Base-by-base conservation (phyloP, 2,888 invertebrate genomes). In the Drosophila pseudotalamancana region DNA sequence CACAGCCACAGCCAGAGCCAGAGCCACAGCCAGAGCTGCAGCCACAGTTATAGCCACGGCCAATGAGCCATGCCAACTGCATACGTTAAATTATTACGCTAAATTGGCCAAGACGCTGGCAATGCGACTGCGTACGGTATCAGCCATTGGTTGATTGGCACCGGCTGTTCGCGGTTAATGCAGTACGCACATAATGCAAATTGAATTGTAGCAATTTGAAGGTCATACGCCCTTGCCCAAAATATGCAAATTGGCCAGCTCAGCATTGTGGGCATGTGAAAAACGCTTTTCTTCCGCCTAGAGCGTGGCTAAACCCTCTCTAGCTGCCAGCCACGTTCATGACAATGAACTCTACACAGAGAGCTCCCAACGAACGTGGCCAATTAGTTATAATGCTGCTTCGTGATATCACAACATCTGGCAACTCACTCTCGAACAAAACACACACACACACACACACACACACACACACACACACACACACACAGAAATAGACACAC, bases 381-480 rank as follows among this genome's bases (percentile, higher is more conserved):
- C 89, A 89, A 89, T 89, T 89, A 89, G 89, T 81, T 88, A 81
- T 85, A 84, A 84, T 86, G 80, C 86, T 82, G 84, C 84, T 86
- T 86, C 80, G 82, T 84, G 82, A 84, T 86, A 84, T 86, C 85
- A 80, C 75, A 84, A 86, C 86, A 86, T 86, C 86, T 85, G 84
- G 79, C 82, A 80, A 83, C 84, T 84, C 82, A 83, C 84, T 83
- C 83, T 81, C 78, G 62, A 49, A 60, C 63, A 31, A 63, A 51
- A 72, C 54, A 50, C 54, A 72, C 32, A 72, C 39, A 70, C 37
- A 56, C 12, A 53, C 14, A 51, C 43, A 60, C 19, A 54, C 32
- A 42, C 39, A 48, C 3, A 42, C 18, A 27, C 12, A 54, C n/a
- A 56, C 18, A 48, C 11, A 40, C 40, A 72, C 39, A 70, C 37